Evolutionary conservation across 2,797 vertebrate genomes (phyloP), one percentile per base, ranked within the genome.

Genomic region (Enteromius viviparus): DNA sequence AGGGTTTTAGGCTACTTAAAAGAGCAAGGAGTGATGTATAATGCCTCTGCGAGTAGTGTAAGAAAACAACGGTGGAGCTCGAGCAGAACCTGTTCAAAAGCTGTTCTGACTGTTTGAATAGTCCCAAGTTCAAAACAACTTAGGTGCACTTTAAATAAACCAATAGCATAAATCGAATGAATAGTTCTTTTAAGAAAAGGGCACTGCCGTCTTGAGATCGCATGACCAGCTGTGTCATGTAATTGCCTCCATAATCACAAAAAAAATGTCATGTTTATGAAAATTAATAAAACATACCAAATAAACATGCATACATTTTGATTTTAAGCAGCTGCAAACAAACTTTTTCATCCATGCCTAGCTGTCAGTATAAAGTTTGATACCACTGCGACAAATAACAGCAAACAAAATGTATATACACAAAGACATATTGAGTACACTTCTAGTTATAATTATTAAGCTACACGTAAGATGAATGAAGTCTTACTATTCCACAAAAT

Each of bases 1-100:
- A 89, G 93, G 93, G 92, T 93, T 91, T 92, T 53, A 85, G 89
- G 91, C 93, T 94, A 94, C 94, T 94, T 95, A 94, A 93, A 92
- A 92, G 76, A 90, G 89, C 91, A 89, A 90, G 89, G 92, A 91
- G 87, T 88, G 87, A 91, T 89, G 92, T 91, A 90, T 89, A 90
- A 92, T 93, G 92, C 92, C 93, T 91, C 91, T 87, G 87, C 91
- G 92, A 93, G 92, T 93, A 91, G 92, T 92, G 92, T 91, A 90
- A 92, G 94, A 92, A 91, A 91, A 91, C 93, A 91, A 89, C 92
- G 90, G 89, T 90, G 92, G 55, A 65, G 26, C 49, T 32, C 37
- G 40, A 53, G 17, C 21, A 49, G 72, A 84, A 82, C 64, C 12
- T 90, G 91, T 92, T 91, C 90, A 91, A 89, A 85, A 93, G 91